These are phyloP conservation scores for Drosophila sproati DNA, from an alignment of 1,140 invertebrate species.

Conservation along the genomic window DNA sequence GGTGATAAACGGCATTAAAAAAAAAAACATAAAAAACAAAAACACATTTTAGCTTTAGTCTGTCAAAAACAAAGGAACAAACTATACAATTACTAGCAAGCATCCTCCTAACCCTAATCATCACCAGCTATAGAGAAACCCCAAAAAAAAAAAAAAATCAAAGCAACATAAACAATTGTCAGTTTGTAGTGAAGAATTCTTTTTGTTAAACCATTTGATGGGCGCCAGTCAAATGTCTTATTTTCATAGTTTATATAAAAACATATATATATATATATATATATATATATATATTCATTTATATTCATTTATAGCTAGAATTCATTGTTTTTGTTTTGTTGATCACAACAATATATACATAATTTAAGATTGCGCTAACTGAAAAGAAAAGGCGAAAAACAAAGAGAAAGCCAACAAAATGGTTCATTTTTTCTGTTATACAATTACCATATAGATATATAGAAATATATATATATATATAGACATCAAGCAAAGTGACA, in stretches of 20 bases:
- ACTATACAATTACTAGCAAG: slow-evolving; percentile 25
- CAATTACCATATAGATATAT: slow-evolving; percentile 65
- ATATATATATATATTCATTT: slow-evolving; percentile 3
- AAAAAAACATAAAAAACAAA: no score
- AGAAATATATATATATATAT: slow-evolving; percentile 57
- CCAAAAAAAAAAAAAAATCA: slow-evolving; percentile 5
- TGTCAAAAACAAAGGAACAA: slow-evolving; percentile 32
- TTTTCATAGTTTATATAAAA: slow-evolving; percentile 59
- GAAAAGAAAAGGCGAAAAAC: slow-evolving; percentile 30
- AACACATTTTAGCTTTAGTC: slow-evolving; percentile 57
- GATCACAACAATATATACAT: slow-evolving; percentile 52
- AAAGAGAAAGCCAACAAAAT: slow-evolving; percentile 37
- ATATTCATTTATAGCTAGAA: slow-evolving; percentile 24
- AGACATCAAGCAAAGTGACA: slow-evolving; percentile 47
- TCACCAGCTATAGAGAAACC: slow-evolving; percentile 26
- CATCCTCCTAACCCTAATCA: slow-evolving; percentile 32
- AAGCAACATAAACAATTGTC: slow-evolving; percentile 30
- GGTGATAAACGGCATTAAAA: slow-evolving; percentile 31
- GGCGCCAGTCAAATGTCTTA: slow-evolving; percentile 44
- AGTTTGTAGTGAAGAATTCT: slow-evolving; percentile 22
- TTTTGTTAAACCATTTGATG: slow-evolving; percentile 64
- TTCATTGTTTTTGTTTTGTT: slow-evolving; percentile 52
- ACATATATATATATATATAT: slow-evolving; percentile 20
- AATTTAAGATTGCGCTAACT: slow-evolving; percentile 49
- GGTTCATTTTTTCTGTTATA: slow-evolving; percentile 72